These are phyloP conservation scores for Euplagia quadripunctaria DNA, from an alignment of 2,888 invertebrate genomes.

Conservation along the genomic window DNA sequence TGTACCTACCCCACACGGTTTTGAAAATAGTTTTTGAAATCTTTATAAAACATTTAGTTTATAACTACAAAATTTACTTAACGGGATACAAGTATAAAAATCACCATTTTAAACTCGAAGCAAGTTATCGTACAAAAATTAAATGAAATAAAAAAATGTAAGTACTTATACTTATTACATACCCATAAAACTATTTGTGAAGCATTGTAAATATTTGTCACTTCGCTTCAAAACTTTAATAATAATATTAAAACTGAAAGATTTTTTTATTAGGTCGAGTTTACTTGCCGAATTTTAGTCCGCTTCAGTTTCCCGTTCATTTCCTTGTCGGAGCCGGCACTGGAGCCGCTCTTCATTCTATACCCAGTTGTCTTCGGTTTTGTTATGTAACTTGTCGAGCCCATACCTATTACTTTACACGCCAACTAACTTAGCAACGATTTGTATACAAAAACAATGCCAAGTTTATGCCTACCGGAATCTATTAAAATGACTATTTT, in stretches of 20 bases:
- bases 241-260: constrained; percentile 5
- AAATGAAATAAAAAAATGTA: background rate
- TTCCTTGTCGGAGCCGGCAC: constrained; percentile 81
- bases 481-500: constrained; percentile 43
- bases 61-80: too few relatives aligned
- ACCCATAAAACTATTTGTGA: constrained; percentile 13
- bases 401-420: constrained; percentile 79
- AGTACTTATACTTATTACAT: background rate
- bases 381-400: constrained; percentile 80
- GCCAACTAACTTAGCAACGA: constrained; percentile 41
- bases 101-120: too few relatives aligned
- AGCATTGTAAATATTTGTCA: constrained; percentile 1
- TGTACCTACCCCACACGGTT: too few relatives aligned
- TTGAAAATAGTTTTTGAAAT: too few relatives aligned
- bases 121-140: background rate
- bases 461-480: constrained; percentile 50
- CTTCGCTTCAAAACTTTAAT: background rate
- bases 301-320: constrained; percentile 80
- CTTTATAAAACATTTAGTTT: too few relatives aligned
- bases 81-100: too few relatives aligned
- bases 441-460: constrained; percentile 52
- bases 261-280: constrained; percentile 20
- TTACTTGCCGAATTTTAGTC: constrained; percentile 76
- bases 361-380: constrained; percentile 77
- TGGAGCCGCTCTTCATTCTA: constrained; percentile 79